These are phyloP conservation scores for Pyrochroa serraticornis DNA, from an alignment of 2,888 invertebrate genomes.

Conservation along the genomic window DNA sequence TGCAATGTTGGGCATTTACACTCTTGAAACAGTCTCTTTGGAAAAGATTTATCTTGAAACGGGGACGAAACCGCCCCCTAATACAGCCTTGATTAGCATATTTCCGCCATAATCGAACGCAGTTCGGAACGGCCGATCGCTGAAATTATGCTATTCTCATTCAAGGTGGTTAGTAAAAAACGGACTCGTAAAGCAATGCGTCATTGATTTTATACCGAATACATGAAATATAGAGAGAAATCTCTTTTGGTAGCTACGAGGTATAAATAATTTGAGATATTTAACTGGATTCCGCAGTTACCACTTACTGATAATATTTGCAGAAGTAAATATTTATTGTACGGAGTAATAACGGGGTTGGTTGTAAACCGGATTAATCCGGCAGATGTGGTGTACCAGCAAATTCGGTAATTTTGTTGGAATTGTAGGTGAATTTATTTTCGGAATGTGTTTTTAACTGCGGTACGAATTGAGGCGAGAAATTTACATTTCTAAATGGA, in stretches of 20 bases:
- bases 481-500: too few relatives aligned
- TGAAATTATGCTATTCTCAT: conserved; percentile 33
- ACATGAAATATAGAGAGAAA: not conserved
- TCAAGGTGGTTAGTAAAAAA: conserved; percentile 36
- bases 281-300: not conserved
- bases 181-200: conserved; percentile 23
- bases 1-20: conserved; percentile 8
- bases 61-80: conserved; percentile 10
- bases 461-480: too few relatives aligned
- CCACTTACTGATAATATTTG: not conserved
- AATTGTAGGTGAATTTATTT: too few relatives aligned
- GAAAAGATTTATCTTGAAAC: conserved; percentile 20
- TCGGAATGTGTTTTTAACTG: too few relatives aligned
- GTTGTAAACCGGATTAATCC: too few relatives aligned
- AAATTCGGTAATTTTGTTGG: too few relatives aligned
- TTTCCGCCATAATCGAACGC: conserved; percentile 28
- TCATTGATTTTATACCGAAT: conserved; percentile 17
- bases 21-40: conserved; percentile 19
- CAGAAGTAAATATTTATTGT: not conserved
- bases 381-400: too few relatives aligned
- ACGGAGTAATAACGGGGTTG: not conserved
- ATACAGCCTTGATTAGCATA: conserved; percentile 26
- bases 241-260: not conserved
- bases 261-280: not conserved
- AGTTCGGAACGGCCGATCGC: conserved; percentile 27